Evolutionary conservation across 2,113 vertebrate species (phyloP), one percentile per base, ranked within the genome.

Genomic region (Melanostigma gelatinosum): DNA sequence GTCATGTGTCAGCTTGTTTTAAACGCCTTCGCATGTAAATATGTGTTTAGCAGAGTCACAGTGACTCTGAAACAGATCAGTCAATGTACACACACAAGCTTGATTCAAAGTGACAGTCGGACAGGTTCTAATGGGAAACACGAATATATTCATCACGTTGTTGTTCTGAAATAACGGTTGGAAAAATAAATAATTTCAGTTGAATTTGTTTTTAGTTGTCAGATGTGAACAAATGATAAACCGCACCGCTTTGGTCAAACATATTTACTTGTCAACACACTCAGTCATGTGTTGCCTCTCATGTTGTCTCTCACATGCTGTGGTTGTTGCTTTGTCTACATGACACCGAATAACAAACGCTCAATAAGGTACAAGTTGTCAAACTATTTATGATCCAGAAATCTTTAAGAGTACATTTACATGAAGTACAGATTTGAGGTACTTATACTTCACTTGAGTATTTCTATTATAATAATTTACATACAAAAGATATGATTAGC

Each of bases 301-400:
- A 77, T 1, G 7, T 67, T 70, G 29, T 82, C n/a, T 29, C 64
- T 81, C 80, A 84, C 77, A 71, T 81, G 83, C 34, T 77, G 36
- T 1, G 4, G 57, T 12, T 40, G 48, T 42, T 36, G 48, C 40
- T 48, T n/a, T 36, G 15, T 77, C 38, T 6, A 15, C 62, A 72
- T 42, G 4, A 69, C 50, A 79, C 44, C 55, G 20, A 65, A 65
- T 13, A 75, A 82, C 52, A 75, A 65, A 75, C 16, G 60, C 38
- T 8, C 0, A 24, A 34, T 72, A 9, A 55, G 57, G 22, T 57
- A 71, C 11, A 18, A 27, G 6, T n/a, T 34, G 9, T 55, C 13
- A 57, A 42, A 44, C 46, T 54, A 3, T 10, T 16, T 7, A 46
- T 9, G 8, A 13, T 18, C 6, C 34, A 24, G 13, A 34, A 0